These are phyloP conservation scores for Dexiosoma caninum DNA, from an alignment of 2,888 invertebrate species.

Conservation along the genomic window DNA sequence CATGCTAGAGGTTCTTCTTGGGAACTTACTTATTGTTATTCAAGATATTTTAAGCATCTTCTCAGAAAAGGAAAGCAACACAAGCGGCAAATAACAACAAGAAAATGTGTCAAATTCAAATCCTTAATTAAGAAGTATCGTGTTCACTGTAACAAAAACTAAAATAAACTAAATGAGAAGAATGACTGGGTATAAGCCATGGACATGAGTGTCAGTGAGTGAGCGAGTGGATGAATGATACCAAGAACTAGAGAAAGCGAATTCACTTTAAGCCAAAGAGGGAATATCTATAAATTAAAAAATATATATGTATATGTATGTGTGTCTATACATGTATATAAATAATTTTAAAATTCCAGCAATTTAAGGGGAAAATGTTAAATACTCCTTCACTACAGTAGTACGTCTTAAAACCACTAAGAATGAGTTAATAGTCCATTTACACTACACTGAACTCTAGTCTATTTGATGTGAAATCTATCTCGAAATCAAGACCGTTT, in stretches of 20 bases:
- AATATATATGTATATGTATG: too few relatives aligned
- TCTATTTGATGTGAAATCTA: too few relatives aligned
- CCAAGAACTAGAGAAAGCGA: not conserved
- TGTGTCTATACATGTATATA: too few relatives aligned
- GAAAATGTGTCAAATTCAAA: constrained; percentile 62
- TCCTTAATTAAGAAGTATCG: constrained; percentile 59
- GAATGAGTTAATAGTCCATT: too few relatives aligned
- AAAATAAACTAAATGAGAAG: not conserved
- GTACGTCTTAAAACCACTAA: too few relatives aligned
- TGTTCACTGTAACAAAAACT: constrained; percentile 64
- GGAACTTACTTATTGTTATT: constrained; percentile 27
- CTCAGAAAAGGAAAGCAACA: not conserved
- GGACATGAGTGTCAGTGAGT: constrained; percentile 24
- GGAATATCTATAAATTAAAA: too few relatives aligned
- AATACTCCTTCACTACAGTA: too few relatives aligned
- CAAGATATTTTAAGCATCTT: constrained; percentile 33
- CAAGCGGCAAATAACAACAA: constrained; percentile 11
- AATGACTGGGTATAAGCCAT: constrained; percentile 32
- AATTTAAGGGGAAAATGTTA: too few relatives aligned
- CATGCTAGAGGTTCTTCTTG: not conserved
- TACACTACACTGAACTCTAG: too few relatives aligned
- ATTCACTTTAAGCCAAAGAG: not conserved
- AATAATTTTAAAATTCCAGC: too few relatives aligned
- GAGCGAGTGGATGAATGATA: not conserved
- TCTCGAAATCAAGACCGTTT: too few relatives aligned